These are phyloP conservation scores for Anarrhichthys ocellatus DNA, from an alignment of 2,113 vertebrate genomes.

Conservation along the genomic window DNA sequence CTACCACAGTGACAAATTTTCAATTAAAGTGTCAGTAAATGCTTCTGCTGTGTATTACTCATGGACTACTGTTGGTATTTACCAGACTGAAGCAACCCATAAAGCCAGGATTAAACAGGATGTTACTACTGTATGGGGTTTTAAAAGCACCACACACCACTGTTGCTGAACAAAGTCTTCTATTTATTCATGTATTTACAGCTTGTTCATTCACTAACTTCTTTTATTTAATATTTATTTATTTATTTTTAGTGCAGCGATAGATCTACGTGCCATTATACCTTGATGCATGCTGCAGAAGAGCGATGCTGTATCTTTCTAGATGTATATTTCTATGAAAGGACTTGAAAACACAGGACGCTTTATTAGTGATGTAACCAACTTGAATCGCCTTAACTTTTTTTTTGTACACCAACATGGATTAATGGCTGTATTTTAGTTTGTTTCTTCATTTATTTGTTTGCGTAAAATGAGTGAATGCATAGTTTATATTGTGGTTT, in stretches of 20 bases:
- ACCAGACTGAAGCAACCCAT: background rate
- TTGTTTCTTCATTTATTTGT: constrained; percentile 17
- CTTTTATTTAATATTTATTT: constrained; percentile 25
- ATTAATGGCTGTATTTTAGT: constrained; percentile 7
- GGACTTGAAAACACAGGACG: constrained; percentile 38
- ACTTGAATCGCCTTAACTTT: constrained; percentile 65
- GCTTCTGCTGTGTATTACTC: background rate
- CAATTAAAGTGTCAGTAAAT: constrained; percentile 23
- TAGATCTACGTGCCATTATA: constrained; percentile 58
- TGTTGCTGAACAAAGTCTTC: constrained; percentile 4
- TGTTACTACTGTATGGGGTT: background rate
- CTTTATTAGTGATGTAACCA: constrained; percentile 55
- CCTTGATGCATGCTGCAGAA: constrained; percentile 47
- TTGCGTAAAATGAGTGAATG: constrained; percentile 15
- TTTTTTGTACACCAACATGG: constrained; percentile 43
- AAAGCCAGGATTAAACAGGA: constrained; percentile 18
- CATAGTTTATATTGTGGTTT: background rate
- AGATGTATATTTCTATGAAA: constrained; percentile 27
- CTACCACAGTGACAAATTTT: constrained; percentile 17
- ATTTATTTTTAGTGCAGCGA: constrained; percentile 45
- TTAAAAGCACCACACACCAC: background rate
- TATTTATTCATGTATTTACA: constrained; percentile 26
- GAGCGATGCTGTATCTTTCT: constrained; percentile 20
- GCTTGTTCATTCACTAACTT: background rate
- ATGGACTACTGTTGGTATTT: constrained; percentile 6